A percentile compares a stretch with the other conserved stretches of the same genome.
Conservation (phyloP, 1,140 invertebrate genomes). For the Hesperophylax magnus region DNA sequence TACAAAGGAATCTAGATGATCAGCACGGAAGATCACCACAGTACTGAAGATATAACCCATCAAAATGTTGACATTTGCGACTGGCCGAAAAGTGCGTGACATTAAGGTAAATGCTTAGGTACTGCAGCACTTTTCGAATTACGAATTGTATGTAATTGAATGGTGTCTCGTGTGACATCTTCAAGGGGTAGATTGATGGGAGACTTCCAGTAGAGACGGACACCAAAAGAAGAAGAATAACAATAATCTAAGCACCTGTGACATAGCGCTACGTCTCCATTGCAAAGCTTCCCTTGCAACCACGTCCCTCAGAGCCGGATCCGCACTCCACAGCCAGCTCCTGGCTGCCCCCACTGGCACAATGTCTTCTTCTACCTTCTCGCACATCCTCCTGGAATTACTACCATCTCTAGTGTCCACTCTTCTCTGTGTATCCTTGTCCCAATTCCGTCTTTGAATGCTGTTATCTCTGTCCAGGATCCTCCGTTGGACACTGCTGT, state of each 20-base stretch:
- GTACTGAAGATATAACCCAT: too few relatives aligned
- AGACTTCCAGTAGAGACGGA: too few relatives aligned
- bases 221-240: too few relatives aligned
- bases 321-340: constrained; percentile 80
- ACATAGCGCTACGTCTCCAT: constrained; percentile 77
- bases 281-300: constrained; percentile 91
- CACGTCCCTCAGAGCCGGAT: constrained; percentile 82
- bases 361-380: constrained; percentile 26
- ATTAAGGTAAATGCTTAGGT: too few relatives aligned
- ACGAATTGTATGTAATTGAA: too few relatives aligned
- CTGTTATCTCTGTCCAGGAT: constrained; percentile 21
- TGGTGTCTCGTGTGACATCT: too few relatives aligned
- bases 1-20: too few relatives aligned
- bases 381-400: constrained; percentile 21
- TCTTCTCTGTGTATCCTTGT: constrained; percentile 62
- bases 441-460: constrained; percentile 58
- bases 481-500: constrained; percentile 10
- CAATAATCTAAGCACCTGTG: constrained; percentile 68
- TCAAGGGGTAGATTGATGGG: too few relatives aligned
- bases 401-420: constrained; percentile 63
- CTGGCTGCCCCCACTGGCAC: constrained; percentile 70
- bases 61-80: too few relatives aligned
- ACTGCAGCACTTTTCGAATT: too few relatives aligned
- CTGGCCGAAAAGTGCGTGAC: too few relatives aligned
- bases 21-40: too few relatives aligned